Base-by-base conservation (phyloP, 2,797 vertebrate genomes). In the Allobates femoralis region DNA sequence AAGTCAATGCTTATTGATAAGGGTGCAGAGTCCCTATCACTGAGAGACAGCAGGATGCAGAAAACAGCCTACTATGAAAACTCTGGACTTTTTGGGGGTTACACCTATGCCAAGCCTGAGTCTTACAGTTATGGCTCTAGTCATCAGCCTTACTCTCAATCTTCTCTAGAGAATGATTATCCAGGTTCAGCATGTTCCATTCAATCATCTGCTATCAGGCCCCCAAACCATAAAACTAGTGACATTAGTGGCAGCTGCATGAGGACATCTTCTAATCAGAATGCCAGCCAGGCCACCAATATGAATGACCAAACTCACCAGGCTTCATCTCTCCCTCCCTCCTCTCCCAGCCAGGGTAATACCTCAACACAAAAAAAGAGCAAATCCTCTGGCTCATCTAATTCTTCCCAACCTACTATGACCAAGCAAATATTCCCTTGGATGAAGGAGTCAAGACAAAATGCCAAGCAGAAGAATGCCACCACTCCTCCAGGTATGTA, bases 61-160 rank as follows among this genome's bases (percentile, higher is more conserved):
- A 99, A 99, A 95, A 95, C 98, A 89, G 97, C 98, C 89, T 99
- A 99, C 88, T 99, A 99, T 96, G 98, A 99, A 90, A 98, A 98
- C 91, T 92, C 98, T 90, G 97, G 97, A 95, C 97, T 99, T 88
- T 99, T 99, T 91, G 97, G 97, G 93, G 96, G 96, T 89, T 99
- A 99, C 91, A 95, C 94, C 51, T 99, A 99, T 92, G 93, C 96
- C 91, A 99, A 99, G 92, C 95, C 97, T 81, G 97, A 99, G 87
- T 94, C 97, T 50, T 99, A 99, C 88, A 96, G 92, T 90, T 99
- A 99, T 71, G 94, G 95, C 85, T 93, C 95, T 21, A 92, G 95
- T 79, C 98, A 99, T 79, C 98, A 99, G 93, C 92, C 97, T 88
- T 99, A 98, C 90, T 90, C 96, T 23, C 90, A 96, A 84, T 94